phyloP scores from a whole-genome alignment of 2,113 vertebrate species.

The Athene cunicularia region DNA sequence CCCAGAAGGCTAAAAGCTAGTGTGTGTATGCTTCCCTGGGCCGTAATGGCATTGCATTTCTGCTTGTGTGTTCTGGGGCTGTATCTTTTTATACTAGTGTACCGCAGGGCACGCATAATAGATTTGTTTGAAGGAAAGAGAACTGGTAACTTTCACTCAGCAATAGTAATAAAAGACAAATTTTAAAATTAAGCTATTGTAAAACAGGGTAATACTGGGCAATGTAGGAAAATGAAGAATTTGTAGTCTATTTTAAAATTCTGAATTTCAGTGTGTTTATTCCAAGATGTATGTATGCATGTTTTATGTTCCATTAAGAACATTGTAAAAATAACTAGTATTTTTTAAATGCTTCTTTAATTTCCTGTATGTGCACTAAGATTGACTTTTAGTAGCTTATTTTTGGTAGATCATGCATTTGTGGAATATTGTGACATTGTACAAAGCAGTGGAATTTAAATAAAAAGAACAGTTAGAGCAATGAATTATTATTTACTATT shows the following conservation, averaged over 20 bases:
- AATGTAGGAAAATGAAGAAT: neutral
- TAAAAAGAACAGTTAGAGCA: neutral
- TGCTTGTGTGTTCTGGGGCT: neutral
- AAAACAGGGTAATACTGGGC: neutral
- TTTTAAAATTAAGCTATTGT: neutral
- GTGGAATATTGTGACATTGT: neutral
- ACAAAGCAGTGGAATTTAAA: neutral
- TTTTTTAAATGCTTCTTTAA: neutral
- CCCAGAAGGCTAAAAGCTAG: neutral
- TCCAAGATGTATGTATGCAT: neutral
- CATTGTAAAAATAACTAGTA: neutral
- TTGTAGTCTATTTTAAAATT: neutral
- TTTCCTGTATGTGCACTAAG: neutral
- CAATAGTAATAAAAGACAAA: neutral
- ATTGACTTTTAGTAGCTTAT: neutral
- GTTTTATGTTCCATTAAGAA: neutral
- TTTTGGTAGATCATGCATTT: neutral
- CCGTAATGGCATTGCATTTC: rapidly evolving
- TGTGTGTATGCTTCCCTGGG: neutral
- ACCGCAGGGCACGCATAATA: no score
- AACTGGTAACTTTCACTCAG: neutral
- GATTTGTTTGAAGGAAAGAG: neutral
- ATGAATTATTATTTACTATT: neutral
- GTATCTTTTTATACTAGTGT: neutral
- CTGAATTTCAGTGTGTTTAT: neutral